phyloP scores from a whole-genome alignment of 2,113 vertebrate genomes.

The Condylura cristata region DNA sequence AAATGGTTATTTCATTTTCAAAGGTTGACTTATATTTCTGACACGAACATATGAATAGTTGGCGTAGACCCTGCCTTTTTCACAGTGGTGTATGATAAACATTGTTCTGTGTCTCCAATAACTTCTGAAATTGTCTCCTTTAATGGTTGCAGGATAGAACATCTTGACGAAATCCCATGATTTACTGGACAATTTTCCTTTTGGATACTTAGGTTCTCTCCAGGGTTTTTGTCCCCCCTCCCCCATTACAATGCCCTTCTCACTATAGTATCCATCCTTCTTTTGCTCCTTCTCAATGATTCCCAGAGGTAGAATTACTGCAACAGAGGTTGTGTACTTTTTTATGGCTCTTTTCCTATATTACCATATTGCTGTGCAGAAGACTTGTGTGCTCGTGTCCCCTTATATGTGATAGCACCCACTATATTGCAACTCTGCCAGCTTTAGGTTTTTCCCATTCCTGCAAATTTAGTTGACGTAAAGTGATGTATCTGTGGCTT shows the following conservation, averaged over 20 bases:
- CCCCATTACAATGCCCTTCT: constrained; percentile 15
- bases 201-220: not conserved
- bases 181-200: constrained; percentile 6
- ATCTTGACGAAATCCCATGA: not conserved
- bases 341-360: not conserved
- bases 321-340: not conserved
- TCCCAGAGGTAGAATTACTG: not conserved
- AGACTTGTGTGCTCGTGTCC: not conserved
- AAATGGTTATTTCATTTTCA: not conserved
- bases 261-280: not conserved
- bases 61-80: not conserved
- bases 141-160: not conserved
- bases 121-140: not conserved
- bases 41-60: not conserved
- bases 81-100: not conserved
- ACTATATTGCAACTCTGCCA: not conserved
- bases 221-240: not conserved
- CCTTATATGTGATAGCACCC: fast-evolving
- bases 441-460: not conserved
- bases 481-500: constrained; percentile 32
- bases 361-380: not conserved
- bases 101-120: constrained; percentile 27
- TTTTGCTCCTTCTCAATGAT: constrained; percentile 2
- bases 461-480: constrained; percentile 11
- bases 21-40: not conserved